A percentile compares a stretch with the other conserved stretches of the same genome.
Conservation (phyloP, 2,888 invertebrate species). For the Osedax fenrisi region DNA sequence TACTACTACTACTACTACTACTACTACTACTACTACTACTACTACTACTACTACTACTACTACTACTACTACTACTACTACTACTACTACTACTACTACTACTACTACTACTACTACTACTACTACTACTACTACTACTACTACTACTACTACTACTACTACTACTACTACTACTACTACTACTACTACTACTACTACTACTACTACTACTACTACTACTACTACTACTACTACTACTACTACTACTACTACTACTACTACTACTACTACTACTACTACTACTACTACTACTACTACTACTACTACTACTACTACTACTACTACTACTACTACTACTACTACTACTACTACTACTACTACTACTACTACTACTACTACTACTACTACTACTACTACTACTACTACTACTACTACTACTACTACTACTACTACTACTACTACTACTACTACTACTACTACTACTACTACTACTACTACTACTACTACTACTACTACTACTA, state of each 20-base stretch:
- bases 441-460: not conserved
- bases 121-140: not conserved
- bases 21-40: constrained; percentile 2
- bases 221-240: not conserved
- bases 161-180: not conserved
- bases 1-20: not conserved
- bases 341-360: not conserved
- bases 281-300: not conserved
- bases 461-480: constrained; percentile 8
- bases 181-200: not conserved
- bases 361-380: not conserved
- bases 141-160: not conserved
- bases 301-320: not conserved
- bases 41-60: not conserved
- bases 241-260: not conserved
- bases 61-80: not conserved
- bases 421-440: too few species aligned
- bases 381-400: not conserved
- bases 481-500: not conserved
- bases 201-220: not conserved
- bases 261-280: not conserved
- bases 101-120: not conserved
- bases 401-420: too few species aligned
- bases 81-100: not conserved
- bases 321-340: not conserved